These are phyloP conservation scores for Hypselothyrea guttata DNA, from an alignment of 2,888 invertebrate genomes.

Conservation along the genomic window DNA sequence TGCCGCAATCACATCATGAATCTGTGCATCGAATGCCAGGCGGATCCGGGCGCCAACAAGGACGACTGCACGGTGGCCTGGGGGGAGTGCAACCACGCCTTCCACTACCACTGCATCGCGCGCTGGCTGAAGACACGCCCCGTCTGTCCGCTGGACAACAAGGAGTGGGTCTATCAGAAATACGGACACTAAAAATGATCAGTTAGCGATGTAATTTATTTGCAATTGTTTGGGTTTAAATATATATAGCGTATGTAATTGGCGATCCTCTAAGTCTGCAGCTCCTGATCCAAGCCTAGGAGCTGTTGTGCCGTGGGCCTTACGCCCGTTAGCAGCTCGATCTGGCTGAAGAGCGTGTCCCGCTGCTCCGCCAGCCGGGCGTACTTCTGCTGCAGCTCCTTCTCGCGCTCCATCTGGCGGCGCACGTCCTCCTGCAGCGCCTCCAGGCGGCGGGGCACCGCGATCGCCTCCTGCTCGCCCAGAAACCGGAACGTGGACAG, in stretches of 20 bases:
- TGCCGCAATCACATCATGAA: conserved; percentile 99
- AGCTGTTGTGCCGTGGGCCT: conserved; percentile 45
- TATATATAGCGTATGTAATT: conserved; percentile 7
- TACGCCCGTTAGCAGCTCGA: conserved; percentile 52
- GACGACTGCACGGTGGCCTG: conserved; percentile 99
- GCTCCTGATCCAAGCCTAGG: conserved; percentile 32
- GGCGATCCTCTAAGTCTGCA: conserved; percentile 11
- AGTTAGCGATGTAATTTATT: conserved; percentile 16
- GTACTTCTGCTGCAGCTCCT: conserved; percentile 91
- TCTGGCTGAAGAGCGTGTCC: conserved; percentile 73
- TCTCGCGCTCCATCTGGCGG: conserved; percentile 95
- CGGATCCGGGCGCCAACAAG: conserved; percentile 97
- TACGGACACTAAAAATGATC: conserved; percentile 84
- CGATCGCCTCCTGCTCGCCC: conserved; percentile 93
- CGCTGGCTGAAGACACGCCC: conserved; percentile 99
- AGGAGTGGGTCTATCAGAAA: conserved; percentile 99
- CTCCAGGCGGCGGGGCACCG: conserved; percentile 95
- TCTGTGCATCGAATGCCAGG: conserved; percentile 99
- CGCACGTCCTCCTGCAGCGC: conserved; percentile 95
- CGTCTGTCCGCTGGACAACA: conserved; percentile 99
- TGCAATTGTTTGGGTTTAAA: conserved; percentile 17
- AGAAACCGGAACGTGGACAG: conserved; percentile 95
- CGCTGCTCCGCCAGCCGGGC: conserved; percentile 88
- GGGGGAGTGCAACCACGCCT: conserved; percentile 99
- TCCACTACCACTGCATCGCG: conserved; percentile 99